Percentiles rank a stretch among this genome's conserved stretches.
These are phyloP conservation scores for Chlorodrepanis virens DNA, from an alignment of 2,113 vertebrate species.

Conservation along the genomic window DNA sequence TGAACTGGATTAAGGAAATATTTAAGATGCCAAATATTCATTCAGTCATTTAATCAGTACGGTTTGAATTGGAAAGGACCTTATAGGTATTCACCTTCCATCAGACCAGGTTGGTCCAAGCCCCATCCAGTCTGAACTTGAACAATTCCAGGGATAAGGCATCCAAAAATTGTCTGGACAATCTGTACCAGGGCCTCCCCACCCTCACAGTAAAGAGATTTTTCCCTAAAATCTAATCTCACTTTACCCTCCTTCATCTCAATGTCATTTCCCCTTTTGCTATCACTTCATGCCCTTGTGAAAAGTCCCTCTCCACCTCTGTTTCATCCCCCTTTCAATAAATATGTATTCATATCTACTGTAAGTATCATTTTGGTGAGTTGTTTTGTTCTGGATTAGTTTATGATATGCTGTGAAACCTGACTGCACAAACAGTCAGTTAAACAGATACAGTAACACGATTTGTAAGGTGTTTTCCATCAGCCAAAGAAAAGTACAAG, in stretches of 20 bases:
- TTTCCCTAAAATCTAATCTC: too few relatives aligned
- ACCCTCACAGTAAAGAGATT: background rate
- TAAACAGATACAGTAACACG: rapidly evolving
- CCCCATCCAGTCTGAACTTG: background rate
- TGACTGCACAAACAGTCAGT: background rate
- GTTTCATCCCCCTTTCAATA: background rate
- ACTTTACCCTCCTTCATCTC: background rate
- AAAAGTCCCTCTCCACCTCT: background rate
- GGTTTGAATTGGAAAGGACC: background rate
- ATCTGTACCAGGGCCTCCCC: background rate
- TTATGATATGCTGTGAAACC: background rate
- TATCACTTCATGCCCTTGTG: background rate
- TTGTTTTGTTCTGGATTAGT: background rate
- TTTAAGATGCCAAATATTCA: background rate
- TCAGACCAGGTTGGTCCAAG: background rate
- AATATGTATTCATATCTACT: background rate
- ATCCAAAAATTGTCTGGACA: background rate
- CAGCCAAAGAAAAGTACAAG: background rate
- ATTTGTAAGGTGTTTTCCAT: background rate
- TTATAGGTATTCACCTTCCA: background rate
- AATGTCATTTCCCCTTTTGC: background rate
- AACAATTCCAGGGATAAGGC: background rate
- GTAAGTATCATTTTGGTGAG: background rate
- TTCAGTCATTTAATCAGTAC: background rate
- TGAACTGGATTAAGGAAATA: background rate